Evolutionary conservation across 2,888 invertebrate genomes (phyloP), one percentile per base, ranked within the genome.

Genomic region (Nemotelus pantherinus): DNA sequence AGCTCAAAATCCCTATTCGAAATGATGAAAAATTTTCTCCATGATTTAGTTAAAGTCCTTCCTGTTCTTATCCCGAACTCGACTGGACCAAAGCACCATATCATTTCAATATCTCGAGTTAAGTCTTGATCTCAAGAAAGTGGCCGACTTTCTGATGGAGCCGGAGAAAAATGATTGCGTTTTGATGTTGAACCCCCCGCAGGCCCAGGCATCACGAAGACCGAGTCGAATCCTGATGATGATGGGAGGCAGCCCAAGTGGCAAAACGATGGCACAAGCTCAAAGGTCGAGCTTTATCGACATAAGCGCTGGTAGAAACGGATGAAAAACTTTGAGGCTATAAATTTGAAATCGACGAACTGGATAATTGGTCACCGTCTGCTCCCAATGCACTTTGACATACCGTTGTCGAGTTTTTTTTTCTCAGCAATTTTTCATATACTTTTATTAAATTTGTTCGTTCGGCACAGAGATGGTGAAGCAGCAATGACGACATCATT

Each of bases 281-380:
- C 25, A 25, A 25, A 25, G 25, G 25, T 25, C 25, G 25, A 25
- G 25, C 25, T 25, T 25, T 25, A 25, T 25, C 25, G 25, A 25
- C 25, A 25, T 25, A 25, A 25, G 25, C 25, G 25, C 25, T 25
- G 25, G 25, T 25, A 25, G 25, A 25, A 25, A 25, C 9, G 53
- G 55, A 70, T 7, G 70, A 70, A 70, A 53, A 70, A 70, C 48
- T 72, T 72, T 72, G 47, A 58, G 60, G 45, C 64, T 65, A 65
- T 76, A 77, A 77, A 77, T 77, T 67, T 68, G 77, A 48, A 77
- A 77, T 58, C 77, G 77, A 77, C 68, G 77, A 77, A 77, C 68
- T 77, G 77, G 68, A 68, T 77, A 77, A 77, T 77, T 77, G 77
- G 58, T 65, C 58, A 68, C 58, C 77, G 58, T 7, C 58, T 65